Conservation (phyloP, 2,797 vertebrate species). For the Ceyx erithaca region DNA sequence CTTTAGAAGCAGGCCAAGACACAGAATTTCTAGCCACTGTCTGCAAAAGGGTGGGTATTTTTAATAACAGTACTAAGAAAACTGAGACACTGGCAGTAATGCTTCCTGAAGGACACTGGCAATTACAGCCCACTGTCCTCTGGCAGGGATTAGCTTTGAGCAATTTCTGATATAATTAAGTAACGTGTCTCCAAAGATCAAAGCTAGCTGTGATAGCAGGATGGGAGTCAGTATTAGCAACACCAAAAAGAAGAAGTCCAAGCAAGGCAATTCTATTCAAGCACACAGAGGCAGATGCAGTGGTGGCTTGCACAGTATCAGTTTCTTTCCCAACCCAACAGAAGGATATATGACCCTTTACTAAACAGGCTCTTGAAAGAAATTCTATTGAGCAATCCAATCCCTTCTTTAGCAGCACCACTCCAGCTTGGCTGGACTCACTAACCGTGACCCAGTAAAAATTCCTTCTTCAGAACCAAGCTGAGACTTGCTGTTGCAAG, state of each 20-base stretch:
- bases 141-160: constrained; percentile 11
- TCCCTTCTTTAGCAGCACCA: background rate
- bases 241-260: background rate
- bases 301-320: background rate
- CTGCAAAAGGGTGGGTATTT: background rate
- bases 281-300: background rate
- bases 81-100: background rate
- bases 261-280: background rate
- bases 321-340: background rate
- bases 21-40: background rate
- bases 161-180: background rate
- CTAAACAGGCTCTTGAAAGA: background rate
- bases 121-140: background rate
- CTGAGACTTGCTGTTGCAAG: background rate
- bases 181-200: constrained; percentile 12
- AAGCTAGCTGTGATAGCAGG: background rate
- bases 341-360: background rate
- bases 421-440: background rate
- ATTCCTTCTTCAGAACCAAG: background rate
- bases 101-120: background rate
- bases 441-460: background rate
- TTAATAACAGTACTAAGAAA: background rate
- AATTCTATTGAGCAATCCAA: background rate
- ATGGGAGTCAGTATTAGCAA: background rate
- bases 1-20: background rate